phyloP scores from a whole-genome alignment of 2,797 vertebrate species.

The Vireo griseus region DNA sequence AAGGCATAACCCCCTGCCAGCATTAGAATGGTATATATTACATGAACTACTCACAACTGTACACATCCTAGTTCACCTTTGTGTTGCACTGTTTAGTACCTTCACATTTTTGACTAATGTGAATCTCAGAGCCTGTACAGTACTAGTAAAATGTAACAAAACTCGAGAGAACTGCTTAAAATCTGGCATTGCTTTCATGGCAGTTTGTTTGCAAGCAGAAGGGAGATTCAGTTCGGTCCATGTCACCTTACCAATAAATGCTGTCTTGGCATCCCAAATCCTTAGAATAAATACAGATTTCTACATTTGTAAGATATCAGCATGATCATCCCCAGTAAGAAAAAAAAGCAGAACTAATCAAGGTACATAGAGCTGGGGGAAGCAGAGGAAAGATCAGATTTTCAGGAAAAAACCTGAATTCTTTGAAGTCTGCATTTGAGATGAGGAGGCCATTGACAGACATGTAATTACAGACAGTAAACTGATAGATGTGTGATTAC shows the following conservation, averaged over 20 bases:
- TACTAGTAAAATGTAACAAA: neutral
- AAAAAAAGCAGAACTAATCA: neutral
- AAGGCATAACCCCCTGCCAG: neutral
- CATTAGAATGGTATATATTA: neutral
- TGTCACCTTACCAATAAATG: neutral
- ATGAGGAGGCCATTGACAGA: conserved; percentile 16
- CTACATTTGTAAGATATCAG: neutral
- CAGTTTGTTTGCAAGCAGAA: neutral
- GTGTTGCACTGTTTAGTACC: neutral
- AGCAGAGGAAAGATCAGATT: neutral
- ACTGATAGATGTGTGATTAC: conserved; percentile 36
- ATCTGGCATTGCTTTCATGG: neutral
- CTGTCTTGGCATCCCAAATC: neutral
- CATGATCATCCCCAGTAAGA: neutral
- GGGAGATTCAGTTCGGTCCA: neutral
- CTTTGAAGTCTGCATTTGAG: conserved; percentile 9
- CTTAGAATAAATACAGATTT: neutral
- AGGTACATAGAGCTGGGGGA: neutral
- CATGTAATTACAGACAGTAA: conserved; percentile 37
- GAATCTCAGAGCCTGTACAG: neutral
- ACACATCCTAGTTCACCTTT: neutral
- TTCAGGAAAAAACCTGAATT: conserved; percentile 7
- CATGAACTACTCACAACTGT: neutral
- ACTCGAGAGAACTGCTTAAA: neutral
- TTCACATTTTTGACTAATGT: neutral